phyloP scores from a whole-genome alignment of 1,140 invertebrate species.

The Parapsyche elsis region DNA sequence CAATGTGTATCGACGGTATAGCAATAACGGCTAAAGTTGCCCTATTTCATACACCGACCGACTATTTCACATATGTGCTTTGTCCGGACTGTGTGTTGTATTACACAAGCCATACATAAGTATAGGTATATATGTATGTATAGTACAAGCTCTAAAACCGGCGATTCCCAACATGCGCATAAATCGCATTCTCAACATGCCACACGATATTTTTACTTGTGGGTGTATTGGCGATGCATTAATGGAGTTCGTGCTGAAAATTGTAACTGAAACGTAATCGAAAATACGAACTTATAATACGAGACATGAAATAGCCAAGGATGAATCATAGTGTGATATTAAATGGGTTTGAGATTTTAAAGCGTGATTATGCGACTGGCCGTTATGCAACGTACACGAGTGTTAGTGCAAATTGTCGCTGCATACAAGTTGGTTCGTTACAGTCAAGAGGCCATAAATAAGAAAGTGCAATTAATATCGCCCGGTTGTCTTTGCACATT shows the following conservation, averaged over 20 bases:
- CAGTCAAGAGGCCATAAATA: constrained; percentile 34
- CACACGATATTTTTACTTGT: no score
- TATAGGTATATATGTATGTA: neutral
- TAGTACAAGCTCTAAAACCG: neutral
- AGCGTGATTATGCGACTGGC: no score
- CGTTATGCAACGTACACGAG: no score
- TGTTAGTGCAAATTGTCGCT: neutral
- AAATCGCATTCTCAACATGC: constrained; percentile 1
- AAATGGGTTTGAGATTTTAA: no score
- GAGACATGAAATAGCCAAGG: no score
- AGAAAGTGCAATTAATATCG: constrained; percentile 35
- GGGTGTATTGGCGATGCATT: no score
- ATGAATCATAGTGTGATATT: no score
- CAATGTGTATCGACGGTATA: neutral
- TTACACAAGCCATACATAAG: neutral
- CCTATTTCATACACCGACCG: constrained; percentile 35
- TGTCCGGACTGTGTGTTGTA: constrained; percentile 36
- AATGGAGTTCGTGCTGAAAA: no score
- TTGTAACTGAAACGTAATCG: no score
- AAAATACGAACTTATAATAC: no score
- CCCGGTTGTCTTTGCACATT: neutral
- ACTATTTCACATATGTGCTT: constrained; percentile 33
- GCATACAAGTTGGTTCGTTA: constrained; percentile 44
- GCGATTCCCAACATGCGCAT: neutral
- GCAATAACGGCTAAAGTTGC: constrained; percentile 40